Evolutionary conservation across 2,113 vertebrate genomes (phyloP), one percentile per base, ranked within the genome.

Genomic region (Pithys albifrons): DNA sequence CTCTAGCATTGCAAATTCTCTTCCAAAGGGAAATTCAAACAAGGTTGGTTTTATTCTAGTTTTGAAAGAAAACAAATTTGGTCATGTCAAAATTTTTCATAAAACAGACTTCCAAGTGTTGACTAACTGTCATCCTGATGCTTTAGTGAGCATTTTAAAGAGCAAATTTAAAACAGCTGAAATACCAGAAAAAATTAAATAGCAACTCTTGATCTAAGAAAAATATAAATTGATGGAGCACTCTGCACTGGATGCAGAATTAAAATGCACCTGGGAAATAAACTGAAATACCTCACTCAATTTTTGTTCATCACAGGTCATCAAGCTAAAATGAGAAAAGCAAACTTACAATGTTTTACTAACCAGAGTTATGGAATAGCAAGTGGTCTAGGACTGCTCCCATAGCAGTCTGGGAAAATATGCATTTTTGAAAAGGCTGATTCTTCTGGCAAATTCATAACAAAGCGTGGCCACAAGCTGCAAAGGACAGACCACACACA

Each of bases 321-420:
- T 95, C 94, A 94, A 91, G 49, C 51, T 76, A 54, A 91, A 94
- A 92, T 93, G 94, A 97, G 94, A 96, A 91, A 94, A 89, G 73
- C 94, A 95, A 95, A 96, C 72, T 71, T 82, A 49, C 12, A 88
- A 51, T 45, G 25, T 83, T 91, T 93, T 86, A 88, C 73, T 93
- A 91, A 94, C 59, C 65, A 65, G 62, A 92, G 52, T 65, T 83
- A 88, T 52, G 75, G 80, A 92, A 92, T 39, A 94, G 52, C 92
- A 92, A 92, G 69, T 61, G 71, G 27, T 71, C 72, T 92, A 88
- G 41, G 45, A 88, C 64, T 95, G 61, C 49, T 96, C 79, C 88
- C 88, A 81, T 7, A 92, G 85, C 85, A 92, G 49, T 86, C 74
- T 91, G 88, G 85, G 77, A 94, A 96, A 92, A 71, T 54, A 90